Percentiles rank a stretch among this genome's conserved stretches.
phyloP scores from a whole-genome alignment of 2,113 vertebrate species.

The Nesospiza acunhae region DNA sequence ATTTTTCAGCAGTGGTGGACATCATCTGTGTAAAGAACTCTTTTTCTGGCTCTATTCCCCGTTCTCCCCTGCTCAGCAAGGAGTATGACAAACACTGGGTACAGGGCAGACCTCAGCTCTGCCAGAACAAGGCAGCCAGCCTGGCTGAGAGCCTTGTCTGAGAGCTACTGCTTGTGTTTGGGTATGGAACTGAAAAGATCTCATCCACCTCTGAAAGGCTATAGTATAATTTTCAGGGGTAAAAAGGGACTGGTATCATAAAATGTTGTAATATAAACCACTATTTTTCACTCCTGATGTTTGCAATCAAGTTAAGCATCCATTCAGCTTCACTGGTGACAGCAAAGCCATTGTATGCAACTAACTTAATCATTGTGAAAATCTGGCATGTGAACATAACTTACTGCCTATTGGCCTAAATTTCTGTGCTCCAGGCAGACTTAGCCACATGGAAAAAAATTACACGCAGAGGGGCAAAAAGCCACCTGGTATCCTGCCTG shows the following conservation, averaged over 20 bases:
- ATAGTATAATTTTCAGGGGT: background rate
- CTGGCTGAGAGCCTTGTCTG: background rate
- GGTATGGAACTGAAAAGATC: background rate
- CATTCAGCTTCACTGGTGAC: background rate
- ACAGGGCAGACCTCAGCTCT: background rate
- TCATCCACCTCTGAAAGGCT: background rate
- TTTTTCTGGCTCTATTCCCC: background rate
- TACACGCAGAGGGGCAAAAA: background rate
- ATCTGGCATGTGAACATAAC: background rate
- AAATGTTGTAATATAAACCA: background rate
- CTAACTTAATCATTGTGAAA: background rate
- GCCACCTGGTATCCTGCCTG: background rate
- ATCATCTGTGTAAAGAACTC: background rate
- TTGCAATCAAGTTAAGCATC: background rate
- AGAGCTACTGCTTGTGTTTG: background rate
- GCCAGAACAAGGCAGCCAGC: background rate
- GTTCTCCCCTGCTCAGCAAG: background rate
- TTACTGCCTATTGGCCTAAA: background rate
- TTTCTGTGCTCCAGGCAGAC: background rate
- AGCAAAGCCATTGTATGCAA: background rate
- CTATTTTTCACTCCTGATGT: background rate
- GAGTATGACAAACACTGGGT: rapidly evolving
- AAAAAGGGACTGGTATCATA: background rate
- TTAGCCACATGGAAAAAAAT: background rate
- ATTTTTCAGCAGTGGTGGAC: background rate